A percentile compares a stretch with the other conserved stretches of the same genome.
Conservation (phyloP, 2,888 invertebrate species). For the Congeria kusceri region DNA sequence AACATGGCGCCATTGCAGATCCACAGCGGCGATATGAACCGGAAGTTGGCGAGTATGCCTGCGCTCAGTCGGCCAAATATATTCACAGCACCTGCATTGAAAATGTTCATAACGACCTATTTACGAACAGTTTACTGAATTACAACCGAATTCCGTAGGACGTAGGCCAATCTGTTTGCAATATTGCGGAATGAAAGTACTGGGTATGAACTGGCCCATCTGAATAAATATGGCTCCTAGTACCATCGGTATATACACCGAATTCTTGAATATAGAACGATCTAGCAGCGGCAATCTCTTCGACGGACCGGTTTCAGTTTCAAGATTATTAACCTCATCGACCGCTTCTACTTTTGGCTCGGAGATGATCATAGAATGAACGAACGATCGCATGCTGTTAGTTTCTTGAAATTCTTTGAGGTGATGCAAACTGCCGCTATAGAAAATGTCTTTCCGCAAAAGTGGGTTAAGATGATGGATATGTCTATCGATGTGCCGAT, state of each 20-base stretch:
- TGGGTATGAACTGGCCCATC: slow-evolving; percentile 70
- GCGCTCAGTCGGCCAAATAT: slow-evolving; percentile 65
- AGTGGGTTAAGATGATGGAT: slow-evolving; percentile 19
- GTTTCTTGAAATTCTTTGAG: slow-evolving; percentile 32
- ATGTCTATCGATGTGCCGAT: too few species aligned
- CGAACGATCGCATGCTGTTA: slow-evolving; percentile 17
- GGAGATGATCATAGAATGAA: slow-evolving; percentile 19
- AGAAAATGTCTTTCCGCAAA: slow-evolving; percentile 50
- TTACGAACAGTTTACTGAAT: too few species aligned
- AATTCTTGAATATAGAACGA: slow-evolving; percentile 49
- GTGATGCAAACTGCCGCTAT: slow-evolving; percentile 45
- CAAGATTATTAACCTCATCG: not conserved
- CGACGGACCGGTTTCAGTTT: not conserved
- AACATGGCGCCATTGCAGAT: slow-evolving; percentile 61
- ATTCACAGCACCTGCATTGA: slow-evolving; percentile 61
- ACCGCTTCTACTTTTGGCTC: not conserved
- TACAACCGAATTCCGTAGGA: too few species aligned
- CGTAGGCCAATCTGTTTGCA: slow-evolving; percentile 52
- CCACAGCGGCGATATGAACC: slow-evolving; percentile 43
- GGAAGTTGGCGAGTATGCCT: slow-evolving; percentile 58
- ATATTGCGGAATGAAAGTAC: slow-evolving; percentile 64
- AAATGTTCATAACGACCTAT: not conserved
- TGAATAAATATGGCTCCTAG: slow-evolving; percentile 62
- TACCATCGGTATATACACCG: slow-evolving; percentile 57
- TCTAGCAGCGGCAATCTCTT: slow-evolving; percentile 6